Evolutionary conservation across 2,888 invertebrate genomes (phyloP).

Genomic region (Sepioteuthis lessoniana): DNA sequence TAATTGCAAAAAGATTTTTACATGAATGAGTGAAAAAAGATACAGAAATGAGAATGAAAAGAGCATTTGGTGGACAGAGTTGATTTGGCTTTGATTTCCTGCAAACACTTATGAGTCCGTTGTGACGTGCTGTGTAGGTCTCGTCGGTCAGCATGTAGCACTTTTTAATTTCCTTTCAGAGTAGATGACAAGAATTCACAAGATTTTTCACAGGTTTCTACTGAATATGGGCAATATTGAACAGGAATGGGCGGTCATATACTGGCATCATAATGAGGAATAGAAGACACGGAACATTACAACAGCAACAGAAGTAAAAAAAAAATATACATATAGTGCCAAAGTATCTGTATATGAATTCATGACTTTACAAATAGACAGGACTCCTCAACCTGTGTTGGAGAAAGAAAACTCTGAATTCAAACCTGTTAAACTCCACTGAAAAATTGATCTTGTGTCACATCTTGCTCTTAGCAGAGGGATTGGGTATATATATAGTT

Average conservation of each 20-base stretch:
- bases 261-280: background rate
- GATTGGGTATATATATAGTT: too few species aligned
- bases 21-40: background rate
- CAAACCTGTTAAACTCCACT: too few species aligned
- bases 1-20: background rate
- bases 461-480: too few species aligned
- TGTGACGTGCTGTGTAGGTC: background rate
- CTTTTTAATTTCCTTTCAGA: background rate
- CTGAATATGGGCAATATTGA: background rate
- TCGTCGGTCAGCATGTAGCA: background rate
- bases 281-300: background rate
- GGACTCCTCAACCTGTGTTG: too few species aligned
- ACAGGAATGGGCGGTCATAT: background rate
- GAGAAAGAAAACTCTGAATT: too few species aligned
- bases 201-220: background rate
- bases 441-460: too few species aligned
- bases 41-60: background rate
- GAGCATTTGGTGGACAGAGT: background rate
- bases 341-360: background rate
- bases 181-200: conserved; percentile 7
- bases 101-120: background rate
- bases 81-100: background rate
- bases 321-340: too few species aligned
- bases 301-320: background rate
- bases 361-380: background rate